Percentiles rank a stretch among this genome's conserved stretches.
Evolutionary conservation across 2,888 invertebrate species (phyloP).

Genomic region (Acanthosepion esculentum): DNA sequence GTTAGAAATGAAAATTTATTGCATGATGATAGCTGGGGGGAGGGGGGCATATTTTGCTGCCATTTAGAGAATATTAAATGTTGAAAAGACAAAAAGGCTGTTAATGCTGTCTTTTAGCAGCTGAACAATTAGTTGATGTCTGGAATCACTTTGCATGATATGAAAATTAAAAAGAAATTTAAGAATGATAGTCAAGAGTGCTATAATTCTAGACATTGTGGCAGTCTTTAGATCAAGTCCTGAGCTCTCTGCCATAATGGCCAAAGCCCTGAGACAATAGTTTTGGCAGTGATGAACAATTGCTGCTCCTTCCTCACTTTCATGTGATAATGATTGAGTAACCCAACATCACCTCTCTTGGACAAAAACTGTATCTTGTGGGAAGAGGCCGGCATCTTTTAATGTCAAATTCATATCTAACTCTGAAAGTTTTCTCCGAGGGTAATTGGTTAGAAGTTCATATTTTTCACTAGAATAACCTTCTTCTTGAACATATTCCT

Average conservation of each 20-base stretch:
- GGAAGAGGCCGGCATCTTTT: slow-evolving; percentile 74
- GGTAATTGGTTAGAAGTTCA: slow-evolving; percentile 76
- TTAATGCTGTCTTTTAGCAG: background rate
- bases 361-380: slow-evolving; percentile 76
- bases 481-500: slow-evolving; percentile 71
- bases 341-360: slow-evolving; percentile 66
- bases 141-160: background rate
- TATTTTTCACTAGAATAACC: slow-evolving; percentile 74
- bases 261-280: too few relatives aligned
- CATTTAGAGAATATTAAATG: background rate
- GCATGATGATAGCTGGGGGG: background rate
- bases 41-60: background rate
- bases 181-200: background rate
- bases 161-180: background rate
- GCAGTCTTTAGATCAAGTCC: too few relatives aligned
- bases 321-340: background rate
- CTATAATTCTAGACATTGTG: too few relatives aligned
- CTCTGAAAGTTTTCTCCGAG: slow-evolving; percentile 73
- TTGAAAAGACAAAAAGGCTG: background rate
- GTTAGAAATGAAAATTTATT: background rate
- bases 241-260: too few relatives aligned
- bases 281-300: too few relatives aligned
- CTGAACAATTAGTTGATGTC: background rate
- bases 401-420: slow-evolving; percentile 72
- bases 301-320: too few relatives aligned